Evolutionary conservation across 1,140 invertebrate genomes (phyloP).

Genomic region (Ylistrum balloti): DNA sequence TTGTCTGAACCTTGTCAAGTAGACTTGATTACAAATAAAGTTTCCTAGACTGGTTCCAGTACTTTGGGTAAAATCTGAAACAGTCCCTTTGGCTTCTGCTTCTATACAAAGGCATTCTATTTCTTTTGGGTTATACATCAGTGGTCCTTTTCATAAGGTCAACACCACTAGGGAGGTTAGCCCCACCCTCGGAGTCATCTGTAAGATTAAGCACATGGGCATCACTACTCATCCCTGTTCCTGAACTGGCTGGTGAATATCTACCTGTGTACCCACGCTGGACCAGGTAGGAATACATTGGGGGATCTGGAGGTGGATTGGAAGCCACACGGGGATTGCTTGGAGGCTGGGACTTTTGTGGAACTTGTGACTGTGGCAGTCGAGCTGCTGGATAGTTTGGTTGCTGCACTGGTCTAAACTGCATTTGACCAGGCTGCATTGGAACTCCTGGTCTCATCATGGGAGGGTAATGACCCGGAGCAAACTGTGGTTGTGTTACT

Average conservation of each 20-base stretch:
- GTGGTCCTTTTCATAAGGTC: constrained; percentile 69
- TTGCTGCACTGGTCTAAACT: neutral
- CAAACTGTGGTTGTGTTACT: constrained; percentile 53
- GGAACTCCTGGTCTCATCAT: constrained; percentile 48
- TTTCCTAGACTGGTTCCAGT: neutral
- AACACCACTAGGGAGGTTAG: constrained; percentile 61
- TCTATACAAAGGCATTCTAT: neutral
- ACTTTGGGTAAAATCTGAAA: neutral
- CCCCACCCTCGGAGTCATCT: constrained; percentile 60
- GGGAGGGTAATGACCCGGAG: constrained; percentile 49
- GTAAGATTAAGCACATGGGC: constrained; percentile 49
- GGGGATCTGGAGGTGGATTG: constrained; percentile 59
- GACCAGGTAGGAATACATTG: constrained; percentile 73
- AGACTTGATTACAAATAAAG: neutral
- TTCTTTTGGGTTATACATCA: constrained; percentile 12
- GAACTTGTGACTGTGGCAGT: constrained; percentile 47
- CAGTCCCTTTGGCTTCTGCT: no score
- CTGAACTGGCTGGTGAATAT: constrained; percentile 54
- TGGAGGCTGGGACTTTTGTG: constrained; percentile 44
- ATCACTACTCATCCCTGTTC: constrained; percentile 45
- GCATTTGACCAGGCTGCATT: constrained; percentile 47
- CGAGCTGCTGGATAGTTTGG: neutral
- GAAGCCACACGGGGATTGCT: constrained; percentile 45
- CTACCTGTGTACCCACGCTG: constrained; percentile 69
- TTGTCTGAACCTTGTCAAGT: neutral